These are phyloP conservation scores for Delphinus delphis DNA, from an alignment of 2,113 vertebrate species.

Conservation along the genomic window DNA sequence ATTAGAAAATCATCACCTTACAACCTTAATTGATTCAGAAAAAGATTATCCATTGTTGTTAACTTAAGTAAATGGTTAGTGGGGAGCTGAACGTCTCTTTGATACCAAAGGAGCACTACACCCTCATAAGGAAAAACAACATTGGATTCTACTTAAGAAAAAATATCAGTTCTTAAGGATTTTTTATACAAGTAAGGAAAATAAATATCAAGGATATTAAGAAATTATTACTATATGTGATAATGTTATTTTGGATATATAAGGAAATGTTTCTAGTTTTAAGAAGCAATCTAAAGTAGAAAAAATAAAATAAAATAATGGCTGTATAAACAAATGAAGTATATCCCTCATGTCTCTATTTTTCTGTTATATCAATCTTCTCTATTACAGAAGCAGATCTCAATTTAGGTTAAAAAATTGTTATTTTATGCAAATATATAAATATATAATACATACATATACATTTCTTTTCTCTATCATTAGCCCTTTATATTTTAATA, in stretches of 20 bases:
- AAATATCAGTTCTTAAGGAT: background rate
- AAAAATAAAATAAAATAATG: background rate
- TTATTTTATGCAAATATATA: background rate
- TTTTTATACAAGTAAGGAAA: background rate
- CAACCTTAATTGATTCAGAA: background rate
- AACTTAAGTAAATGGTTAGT: background rate
- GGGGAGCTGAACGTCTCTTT: background rate
- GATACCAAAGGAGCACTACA: background rate
- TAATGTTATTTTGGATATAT: background rate
- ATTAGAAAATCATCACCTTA: constrained; percentile 6
- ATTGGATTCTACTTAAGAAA: background rate
- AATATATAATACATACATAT: background rate
- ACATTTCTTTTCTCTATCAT: background rate
- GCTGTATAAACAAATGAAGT: background rate
- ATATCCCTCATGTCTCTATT: background rate
- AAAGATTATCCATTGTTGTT: background rate
- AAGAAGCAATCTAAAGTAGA: background rate
- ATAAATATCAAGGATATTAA: background rate
- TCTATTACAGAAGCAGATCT: background rate
- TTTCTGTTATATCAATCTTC: background rate
- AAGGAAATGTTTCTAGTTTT: background rate
- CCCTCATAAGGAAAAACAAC: background rate
- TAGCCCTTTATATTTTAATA: background rate
- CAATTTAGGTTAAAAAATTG: background rate
- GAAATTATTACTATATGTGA: background rate